These are phyloP conservation scores for Catonia carolina DNA, from an alignment of 2,888 invertebrate species.

Conservation along the genomic window DNA sequence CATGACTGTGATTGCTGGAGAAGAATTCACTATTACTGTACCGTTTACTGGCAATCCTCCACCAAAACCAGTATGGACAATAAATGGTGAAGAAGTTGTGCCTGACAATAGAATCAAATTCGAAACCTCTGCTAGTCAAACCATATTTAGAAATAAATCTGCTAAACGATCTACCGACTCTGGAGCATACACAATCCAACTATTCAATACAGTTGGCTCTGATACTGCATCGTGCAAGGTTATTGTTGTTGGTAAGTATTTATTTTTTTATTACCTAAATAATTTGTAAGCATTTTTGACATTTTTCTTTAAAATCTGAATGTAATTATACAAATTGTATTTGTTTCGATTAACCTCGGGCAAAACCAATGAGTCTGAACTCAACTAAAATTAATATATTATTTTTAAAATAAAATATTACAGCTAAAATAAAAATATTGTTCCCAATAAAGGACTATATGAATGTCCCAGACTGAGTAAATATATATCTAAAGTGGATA, in stretches of 20 bases:
- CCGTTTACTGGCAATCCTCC: slow-evolving; percentile 85
- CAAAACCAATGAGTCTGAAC: no score
- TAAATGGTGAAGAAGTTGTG: slow-evolving; percentile 78
- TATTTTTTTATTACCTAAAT: no score
- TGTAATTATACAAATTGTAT: no score
- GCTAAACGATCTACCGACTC: slow-evolving; percentile 84
- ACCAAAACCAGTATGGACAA: slow-evolving; percentile 83
- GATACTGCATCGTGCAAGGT: slow-evolving; percentile 89
- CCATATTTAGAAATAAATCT: slow-evolving; percentile 77
- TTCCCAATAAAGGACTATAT: no score
- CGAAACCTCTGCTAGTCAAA: slow-evolving; percentile 71
- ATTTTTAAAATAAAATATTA: no score
- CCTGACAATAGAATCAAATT: slow-evolving; percentile 79
- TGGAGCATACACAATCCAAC: slow-evolving; percentile 85
- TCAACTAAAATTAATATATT: no score
- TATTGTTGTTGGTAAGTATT: slow-evolving; percentile 50
- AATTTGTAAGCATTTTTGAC: no score
- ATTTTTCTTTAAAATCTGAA: no score
- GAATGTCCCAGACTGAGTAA: no score
- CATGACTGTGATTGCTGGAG: slow-evolving; percentile 91
- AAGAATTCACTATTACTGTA: slow-evolving; percentile 92
- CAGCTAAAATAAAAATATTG: no score
- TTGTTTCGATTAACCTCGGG: no score
- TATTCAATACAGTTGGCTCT: slow-evolving; percentile 83
- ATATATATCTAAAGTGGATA: no score